Base-by-base conservation (phyloP, 2,797 vertebrate species). In the Sardinella longiceps region DNA sequence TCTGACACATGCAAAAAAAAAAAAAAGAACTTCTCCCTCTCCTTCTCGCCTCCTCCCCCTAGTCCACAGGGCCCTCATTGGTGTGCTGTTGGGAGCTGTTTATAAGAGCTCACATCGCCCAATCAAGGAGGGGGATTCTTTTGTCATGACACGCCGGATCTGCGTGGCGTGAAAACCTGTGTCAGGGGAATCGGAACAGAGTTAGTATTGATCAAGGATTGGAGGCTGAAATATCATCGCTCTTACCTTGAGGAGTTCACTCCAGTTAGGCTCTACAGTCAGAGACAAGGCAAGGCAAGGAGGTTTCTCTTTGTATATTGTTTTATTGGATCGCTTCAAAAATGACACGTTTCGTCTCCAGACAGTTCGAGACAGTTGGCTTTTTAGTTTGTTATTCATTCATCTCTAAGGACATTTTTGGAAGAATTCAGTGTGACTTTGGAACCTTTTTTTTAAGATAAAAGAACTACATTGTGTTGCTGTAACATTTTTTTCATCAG, bases 131-230 rank as follows among this genome's bases (percentile, higher is more conserved):
- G 43, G 83, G 48, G 86, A 90, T 85, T 88, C 87, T 90, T 90
- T 91, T 90, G 84, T 94, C 90, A 89, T 88, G 93, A 90, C 91
- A 86, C 66, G 89, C 91, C 90, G 90, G 93, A 93, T 91, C 87
- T 89, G 86, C 14, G 83, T 60, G 84, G 87, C 11, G 92, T 90
- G 90, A 93, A 95, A 94, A 95, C 93, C 92, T 93, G 90, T 95
- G 95, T 95, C 94, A 96, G 93, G 93, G 93, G 92, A 94, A 94
- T 91, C 86, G 88, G 91, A 94, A 95, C 94, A 95, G 85, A 89
- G 90, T 93, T 90, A 93, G 89, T 93, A 95, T 95, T 91, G 94
- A 95, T 94, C 93, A 83, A 28, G 33, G 87, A 82, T 20, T 5
- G 84, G 63, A 23, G 81, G 85, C 60, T 93, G 94, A 95, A 95